Conservation (phyloP, 2,888 invertebrate genomes). For the Metellina segmentata region DNA sequence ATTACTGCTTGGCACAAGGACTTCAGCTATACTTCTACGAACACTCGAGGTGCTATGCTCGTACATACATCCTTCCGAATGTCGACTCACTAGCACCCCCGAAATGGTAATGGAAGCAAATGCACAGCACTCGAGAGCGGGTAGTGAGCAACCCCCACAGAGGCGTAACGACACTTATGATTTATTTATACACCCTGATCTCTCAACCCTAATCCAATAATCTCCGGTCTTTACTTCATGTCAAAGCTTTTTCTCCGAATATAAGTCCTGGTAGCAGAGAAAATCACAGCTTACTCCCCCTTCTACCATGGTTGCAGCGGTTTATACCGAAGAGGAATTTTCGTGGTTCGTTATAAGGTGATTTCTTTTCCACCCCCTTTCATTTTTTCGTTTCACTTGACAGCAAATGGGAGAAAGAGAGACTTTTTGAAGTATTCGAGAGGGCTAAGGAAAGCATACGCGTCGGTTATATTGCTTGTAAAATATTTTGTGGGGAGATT, state of each 20-base stretch:
- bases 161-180: constrained; percentile 61
- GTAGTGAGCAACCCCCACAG: constrained; percentile 31
- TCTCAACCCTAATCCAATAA: constrained; percentile 69
- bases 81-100: background rate
- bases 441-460: constrained; percentile 14
- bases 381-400: constrained; percentile 10
- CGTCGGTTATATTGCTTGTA: background rate
- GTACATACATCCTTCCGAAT: background rate
- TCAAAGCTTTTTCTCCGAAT: constrained; percentile 51
- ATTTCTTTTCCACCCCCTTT: background rate
- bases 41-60: too few relatives aligned
- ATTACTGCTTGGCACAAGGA: too few relatives aligned
- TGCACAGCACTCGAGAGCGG: constrained; percentile 19
- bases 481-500: background rate
- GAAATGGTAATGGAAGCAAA: constrained; percentile 16
- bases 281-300: constrained; percentile 48
- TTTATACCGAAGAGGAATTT: constrained; percentile 32
- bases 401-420: constrained; percentile 6
- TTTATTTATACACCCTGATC: constrained; percentile 72
- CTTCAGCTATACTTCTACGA: too few relatives aligned
- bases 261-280: constrained; percentile 34
- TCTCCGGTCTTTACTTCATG: constrained; percentile 69
- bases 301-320: background rate
- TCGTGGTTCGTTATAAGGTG: constrained; percentile 25
- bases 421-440: constrained; percentile 18